Base-by-base conservation (phyloP, 35 echinoderm and acorn worm species). In the Nesometra sesokonis region DNA sequence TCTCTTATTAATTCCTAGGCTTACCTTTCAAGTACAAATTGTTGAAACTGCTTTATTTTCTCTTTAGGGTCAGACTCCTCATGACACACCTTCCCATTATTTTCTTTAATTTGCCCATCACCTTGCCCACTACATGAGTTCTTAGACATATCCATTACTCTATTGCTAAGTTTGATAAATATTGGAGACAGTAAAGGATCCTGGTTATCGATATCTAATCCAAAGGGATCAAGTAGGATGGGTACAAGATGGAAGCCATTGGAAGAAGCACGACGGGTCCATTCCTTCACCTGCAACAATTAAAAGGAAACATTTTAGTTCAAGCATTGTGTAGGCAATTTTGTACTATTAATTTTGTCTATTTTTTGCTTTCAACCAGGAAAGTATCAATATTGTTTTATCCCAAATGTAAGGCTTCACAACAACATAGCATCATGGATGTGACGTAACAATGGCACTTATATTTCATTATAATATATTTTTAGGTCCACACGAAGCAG, bases 181-280 rank as follows among this genome's bases (percentile, higher is more conserved):
- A 97, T 84, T 29, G 95, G 81, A 84, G 86, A 47, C 17, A 87
- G 81, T 5, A 97, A 47, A 0, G 95, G 92, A 84, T 97, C 89
- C 0, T 86, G 52, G 33, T 86, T 91, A 36, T 93, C 91, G 11
- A 46, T 78, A 31, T 86, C 78, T 19, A 87, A 90, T 46, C 89
- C 91, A 89, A 97, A 97, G 8, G 95, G 95, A 86, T 97, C 95
- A 30, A 88, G 82, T 36, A 40, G 87, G 23, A 89, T 80, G 11
- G 95, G 95, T n/a, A 97, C 86, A 0, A 97, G 78, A 77, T 97
- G 95, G 38, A 91, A 93, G 27, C 94, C 94, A 86, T 82, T 87
- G 0, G 91, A 77, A 86, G 80, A 86, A 19, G 91, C 94, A 40
- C 89, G 84, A 23, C 94, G 84, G 0, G 88, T 47, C 94, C 94